Base-by-base conservation (phyloP, 2,797 vertebrate genomes). In the Anableps anableps region DNA sequence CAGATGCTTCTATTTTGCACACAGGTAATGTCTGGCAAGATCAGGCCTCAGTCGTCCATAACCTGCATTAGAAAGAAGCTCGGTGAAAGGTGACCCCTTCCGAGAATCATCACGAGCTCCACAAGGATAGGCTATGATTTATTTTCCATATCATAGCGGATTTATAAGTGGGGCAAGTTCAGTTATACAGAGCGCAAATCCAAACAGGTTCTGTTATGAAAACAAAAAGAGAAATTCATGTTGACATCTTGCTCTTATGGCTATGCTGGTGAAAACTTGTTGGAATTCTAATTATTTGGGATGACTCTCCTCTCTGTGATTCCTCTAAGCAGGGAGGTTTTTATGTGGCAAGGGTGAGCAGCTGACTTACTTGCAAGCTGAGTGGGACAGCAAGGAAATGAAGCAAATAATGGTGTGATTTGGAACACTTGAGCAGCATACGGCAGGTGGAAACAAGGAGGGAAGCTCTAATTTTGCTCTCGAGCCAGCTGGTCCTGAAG, bases 11-110 rank as follows among this genome's bases (percentile, higher is more conserved):
- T 86, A 87, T 88, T 93, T 87, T 88, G 83, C 93, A 91, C 88
- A 92, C 92, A 92, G 91, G 82, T 80, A 53, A 85, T 88, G 93
- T 94, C 92, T 94, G 86, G 76, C 79, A 88, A 94, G 93, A 93
- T 91, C 88, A 89, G 91, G 83, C 89, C 80, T 70, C 16, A 73
- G 83, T 83, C 88, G 86, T 79, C 78, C 81, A 80, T 84, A 90
- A 90, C 86, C 86, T 91, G 90, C 84, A 91, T 92, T 82, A 88
- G 78, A 90, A 88, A 82, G 82, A 89, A 85, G 72, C 80, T 17
- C 45, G 80, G 89, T 91, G 92, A 93, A 94, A 95, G 95, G 93
- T 94, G 93, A 94, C 94, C 92, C 86, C 91, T 90, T 91, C 84
- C 0, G 84, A 89, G 92, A 50, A 89, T 91, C 88, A 90, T 93